These are phyloP conservation scores for Syngnathus scovelli DNA, from an alignment of 2,113 vertebrate species.

Conservation along the genomic window DNA sequence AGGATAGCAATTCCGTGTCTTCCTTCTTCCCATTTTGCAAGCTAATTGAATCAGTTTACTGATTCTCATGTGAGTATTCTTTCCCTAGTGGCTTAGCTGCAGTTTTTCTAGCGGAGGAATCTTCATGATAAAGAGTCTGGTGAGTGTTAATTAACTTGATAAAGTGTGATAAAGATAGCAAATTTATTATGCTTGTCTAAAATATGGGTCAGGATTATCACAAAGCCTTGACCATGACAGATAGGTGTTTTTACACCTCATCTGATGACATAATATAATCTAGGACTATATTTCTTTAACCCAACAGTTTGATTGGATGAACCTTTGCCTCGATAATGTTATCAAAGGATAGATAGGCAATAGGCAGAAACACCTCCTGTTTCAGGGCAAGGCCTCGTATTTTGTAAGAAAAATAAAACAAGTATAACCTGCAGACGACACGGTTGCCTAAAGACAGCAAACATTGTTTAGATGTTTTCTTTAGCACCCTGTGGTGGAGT, in stretches of 20 bases:
- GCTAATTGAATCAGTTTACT: slow-evolving; percentile 39
- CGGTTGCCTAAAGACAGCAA: neutral
- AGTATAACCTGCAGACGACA: neutral
- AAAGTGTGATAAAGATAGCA: neutral
- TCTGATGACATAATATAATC: neutral
- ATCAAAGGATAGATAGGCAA: neutral
- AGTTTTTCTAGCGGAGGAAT: slow-evolving; percentile 10
- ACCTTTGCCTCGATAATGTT: neutral
- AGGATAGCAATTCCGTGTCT: neutral
- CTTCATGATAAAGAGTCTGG: neutral
- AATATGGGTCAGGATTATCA: neutral
- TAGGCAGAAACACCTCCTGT: neutral
- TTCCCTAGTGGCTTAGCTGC: slow-evolving; percentile 13
- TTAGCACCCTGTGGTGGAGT: neutral
- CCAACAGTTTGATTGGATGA: neutral
- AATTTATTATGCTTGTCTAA: neutral
- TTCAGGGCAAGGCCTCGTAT: neutral
- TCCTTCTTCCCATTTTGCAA: neutral
- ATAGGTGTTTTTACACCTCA: neutral
- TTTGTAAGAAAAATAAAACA: neutral
- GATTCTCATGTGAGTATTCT: slow-evolving; percentile 37
- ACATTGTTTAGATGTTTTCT: neutral
- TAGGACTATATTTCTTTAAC: neutral
- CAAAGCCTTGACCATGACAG: neutral
- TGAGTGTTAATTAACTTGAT: neutral